Evolutionary conservation across 2,113 vertebrate genomes (phyloP), one percentile per base, ranked within the genome.

Genomic region (Scortum barcoo): DNA sequence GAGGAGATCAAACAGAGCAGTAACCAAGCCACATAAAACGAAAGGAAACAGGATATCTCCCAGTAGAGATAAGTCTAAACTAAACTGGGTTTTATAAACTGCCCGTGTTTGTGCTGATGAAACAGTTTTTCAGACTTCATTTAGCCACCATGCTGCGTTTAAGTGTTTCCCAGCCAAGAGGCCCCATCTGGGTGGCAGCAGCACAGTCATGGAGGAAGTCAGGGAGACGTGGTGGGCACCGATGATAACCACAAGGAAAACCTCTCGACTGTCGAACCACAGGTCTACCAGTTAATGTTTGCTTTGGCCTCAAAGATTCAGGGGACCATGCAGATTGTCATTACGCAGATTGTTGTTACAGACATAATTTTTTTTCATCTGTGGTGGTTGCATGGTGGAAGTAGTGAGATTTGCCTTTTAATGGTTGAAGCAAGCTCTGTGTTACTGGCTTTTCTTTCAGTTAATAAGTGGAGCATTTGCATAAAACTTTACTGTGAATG

Each of bases 1-100:
- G 67, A 63, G 28, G 74, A 91, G 84, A 93, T 93, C 85, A 93
- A 93, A 94, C 77, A 85, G 44, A 78, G 84, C 63, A 69, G 72
- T 67, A 73, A 28, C 58, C 68, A 54, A 53, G 72, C 81, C 90
- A 84, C 88, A 90, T 86, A 61, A 92, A 90, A 89, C 62, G 50
- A 83, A 46, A 24, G 82, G 88, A 91, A 90, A 80, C 85, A 78
- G 80, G 82, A 88, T 81, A 79, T 76, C 58, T 88, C 66, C 72
- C 53, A 61, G 68, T 56, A 48, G 76, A 81, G 72, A 76, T 53
- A 67, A 46, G 71, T 77, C 75, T 58, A 36, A 84, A 77, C 62
- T 58, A 36, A 81, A 56, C 56, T 67, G 70, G 54, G 46, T 86
- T 80, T 88, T 57, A 60, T 36, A 58, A 87, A 88, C 83, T 82